phyloP scores from a whole-genome alignment of 1,140 invertebrate species.

The Danaus plexippus region DNA sequence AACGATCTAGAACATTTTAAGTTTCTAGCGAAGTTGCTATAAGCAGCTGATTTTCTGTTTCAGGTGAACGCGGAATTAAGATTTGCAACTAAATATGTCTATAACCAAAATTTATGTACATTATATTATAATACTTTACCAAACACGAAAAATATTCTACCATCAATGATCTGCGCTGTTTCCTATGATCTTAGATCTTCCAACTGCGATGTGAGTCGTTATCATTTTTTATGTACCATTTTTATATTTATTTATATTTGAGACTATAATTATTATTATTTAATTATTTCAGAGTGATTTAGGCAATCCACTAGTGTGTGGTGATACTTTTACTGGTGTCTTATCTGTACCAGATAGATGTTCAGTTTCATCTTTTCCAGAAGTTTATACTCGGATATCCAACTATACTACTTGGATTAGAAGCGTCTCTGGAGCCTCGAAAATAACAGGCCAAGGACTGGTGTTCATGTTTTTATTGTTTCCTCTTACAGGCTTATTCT shows the following conservation, averaged over 20 bases:
- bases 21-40: not conserved
- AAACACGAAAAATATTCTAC: conserved; percentile 11
- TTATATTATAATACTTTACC: conserved; percentile 11
- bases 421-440: conserved; percentile 11
- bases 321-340: conserved; percentile 30
- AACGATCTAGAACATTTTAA: no score
- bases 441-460: not conserved
- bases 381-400: conserved; percentile 38
- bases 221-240: not conserved
- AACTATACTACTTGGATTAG: conserved; percentile 41
- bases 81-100: conserved; percentile 20
- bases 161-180: conserved; percentile 21
- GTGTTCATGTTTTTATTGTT: no score
- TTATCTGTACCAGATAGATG: conserved; percentile 27
- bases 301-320: conserved; percentile 35
- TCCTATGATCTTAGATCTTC: conserved; percentile 15
- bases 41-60: not conserved
- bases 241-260: no score
- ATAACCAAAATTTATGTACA: conserved; percentile 17
- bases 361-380: conserved; percentile 23
- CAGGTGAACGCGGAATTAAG: conserved; percentile 9
- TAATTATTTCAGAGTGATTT: conserved; percentile 33
- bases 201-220: conserved; percentile 17
- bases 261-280: not conserved
- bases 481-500: no score